Evolutionary conservation across 2,888 invertebrate genomes (phyloP), one percentile per base, ranked within the genome.

Genomic region (Dioctria rufipes): DNA sequence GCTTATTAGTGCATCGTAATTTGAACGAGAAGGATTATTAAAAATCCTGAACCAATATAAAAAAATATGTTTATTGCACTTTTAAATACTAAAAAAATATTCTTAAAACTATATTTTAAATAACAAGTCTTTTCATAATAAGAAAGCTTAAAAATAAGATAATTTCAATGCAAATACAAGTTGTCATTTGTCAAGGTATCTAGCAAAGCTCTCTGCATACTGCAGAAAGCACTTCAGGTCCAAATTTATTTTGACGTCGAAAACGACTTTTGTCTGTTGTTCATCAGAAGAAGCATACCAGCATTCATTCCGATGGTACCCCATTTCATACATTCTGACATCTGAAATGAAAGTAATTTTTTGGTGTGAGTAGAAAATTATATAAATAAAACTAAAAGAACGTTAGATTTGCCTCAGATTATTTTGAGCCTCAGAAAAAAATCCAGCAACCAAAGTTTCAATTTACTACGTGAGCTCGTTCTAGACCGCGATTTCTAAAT

Each of bases 311-410:
- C 93, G 86, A 93, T 91, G 88, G 91, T 93, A 86, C 93, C 93
- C 93, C 93, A 93, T 89, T 92, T 93, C 84, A 93, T 90, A 87
- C 92, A 92, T 90, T 93, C 93, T 88, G 92, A 93, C 89, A 93
- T 92, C 93, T 93, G 90, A 66, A 92, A 92, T 90, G 90, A 83
- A 83, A 85, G 13, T 63, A 25, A 25, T 25, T 25, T 25, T 25
- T 25, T 25, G 25, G 25, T 25, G 25, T 25, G 25, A 25, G 37
- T 9, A 13, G n/a, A 6, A 60, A 60, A 58, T 11, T 11, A 58
- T 13, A 58, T 58, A 58, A n/a, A 3, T 60, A 60, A 13, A 25
- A 60, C 5, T 13, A 60, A 60, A 60, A 25, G 25, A 2, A 25
- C 0, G 25, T 25, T 25, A 25, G 25, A 25, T 25, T 25, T 25